phyloP scores from a whole-genome alignment of 2,888 invertebrate genomes.

The Agrochola circellaris region DNA sequence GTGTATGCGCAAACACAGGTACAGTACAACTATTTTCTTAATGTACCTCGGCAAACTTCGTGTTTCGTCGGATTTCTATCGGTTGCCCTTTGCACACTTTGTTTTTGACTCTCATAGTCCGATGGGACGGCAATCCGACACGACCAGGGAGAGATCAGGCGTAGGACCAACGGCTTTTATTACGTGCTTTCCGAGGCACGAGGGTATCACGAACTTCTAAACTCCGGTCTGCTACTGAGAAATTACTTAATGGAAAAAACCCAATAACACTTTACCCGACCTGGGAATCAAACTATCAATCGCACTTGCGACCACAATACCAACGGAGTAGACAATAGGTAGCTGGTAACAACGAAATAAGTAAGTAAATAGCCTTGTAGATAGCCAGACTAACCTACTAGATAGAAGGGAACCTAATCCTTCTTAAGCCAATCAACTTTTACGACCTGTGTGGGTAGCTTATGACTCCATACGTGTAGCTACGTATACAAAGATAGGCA shows the following conservation, averaged over 20 bases:
- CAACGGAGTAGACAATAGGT: background rate
- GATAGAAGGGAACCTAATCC: conserved; percentile 21
- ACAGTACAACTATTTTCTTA: no score
- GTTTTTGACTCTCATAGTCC: background rate
- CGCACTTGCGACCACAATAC: background rate
- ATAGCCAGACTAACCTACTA: conserved; percentile 17
- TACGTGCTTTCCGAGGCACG: background rate
- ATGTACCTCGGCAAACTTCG: no score
- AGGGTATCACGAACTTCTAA: background rate
- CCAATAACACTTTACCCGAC: background rate
- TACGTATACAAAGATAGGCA: conserved; percentile 2
- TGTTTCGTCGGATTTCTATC: no score
- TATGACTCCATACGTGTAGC: conserved; percentile 31
- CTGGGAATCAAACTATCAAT: background rate
- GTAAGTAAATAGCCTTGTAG: background rate
- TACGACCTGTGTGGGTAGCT: conserved; percentile 47
- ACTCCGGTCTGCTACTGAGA: background rate
- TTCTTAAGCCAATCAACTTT: conserved; percentile 48
- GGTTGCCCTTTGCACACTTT: no score
- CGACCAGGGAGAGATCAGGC: background rate
- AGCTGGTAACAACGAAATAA: background rate
- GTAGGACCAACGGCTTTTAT: background rate
- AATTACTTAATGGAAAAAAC: background rate
- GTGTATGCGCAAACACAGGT: background rate
- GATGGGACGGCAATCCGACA: background rate